Evolutionary conservation across 2,888 invertebrate genomes (phyloP).

Genomic region (Adineta ricciae): DNA sequence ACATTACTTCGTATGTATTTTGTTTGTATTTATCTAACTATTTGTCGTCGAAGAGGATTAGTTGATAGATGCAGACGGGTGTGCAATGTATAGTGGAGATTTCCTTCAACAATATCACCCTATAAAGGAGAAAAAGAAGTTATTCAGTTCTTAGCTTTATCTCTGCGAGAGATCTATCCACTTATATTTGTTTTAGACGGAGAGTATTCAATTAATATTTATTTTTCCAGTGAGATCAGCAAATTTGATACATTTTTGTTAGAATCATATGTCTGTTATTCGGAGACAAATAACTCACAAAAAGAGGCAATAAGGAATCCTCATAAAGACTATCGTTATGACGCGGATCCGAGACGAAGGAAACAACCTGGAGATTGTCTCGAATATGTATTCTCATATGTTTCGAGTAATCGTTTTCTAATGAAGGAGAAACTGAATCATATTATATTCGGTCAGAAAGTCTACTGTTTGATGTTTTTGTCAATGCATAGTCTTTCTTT

Average conservation of each 20-base stretch:
- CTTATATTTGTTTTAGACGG: background rate
- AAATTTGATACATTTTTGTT: background rate
- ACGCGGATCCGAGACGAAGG: no score
- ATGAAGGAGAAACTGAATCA: background rate
- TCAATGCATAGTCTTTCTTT: background rate
- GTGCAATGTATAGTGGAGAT: background rate
- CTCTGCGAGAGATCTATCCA: background rate
- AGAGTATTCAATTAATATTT: background rate
- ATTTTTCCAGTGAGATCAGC: background rate
- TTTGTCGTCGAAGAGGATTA: background rate
- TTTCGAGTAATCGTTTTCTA: background rate
- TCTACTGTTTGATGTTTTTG: background rate
- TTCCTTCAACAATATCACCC: background rate
- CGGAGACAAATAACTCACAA: background rate
- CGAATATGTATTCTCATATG: background rate
- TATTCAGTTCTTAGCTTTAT: background rate
- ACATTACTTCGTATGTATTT: background rate
- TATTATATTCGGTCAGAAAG: background rate
- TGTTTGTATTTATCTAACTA: background rate
- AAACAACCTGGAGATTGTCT: background rate
- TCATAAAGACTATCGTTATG: background rate
- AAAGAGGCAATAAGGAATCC: background rate
- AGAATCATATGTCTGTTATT: background rate
- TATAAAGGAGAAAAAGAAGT: background rate
- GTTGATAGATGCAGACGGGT: background rate